A percentile compares a stretch with the other conserved stretches of the same genome.
Evolutionary conservation across 2,888 invertebrate genomes (phyloP).

Genomic region (Phanerotoma sp.): DNA sequence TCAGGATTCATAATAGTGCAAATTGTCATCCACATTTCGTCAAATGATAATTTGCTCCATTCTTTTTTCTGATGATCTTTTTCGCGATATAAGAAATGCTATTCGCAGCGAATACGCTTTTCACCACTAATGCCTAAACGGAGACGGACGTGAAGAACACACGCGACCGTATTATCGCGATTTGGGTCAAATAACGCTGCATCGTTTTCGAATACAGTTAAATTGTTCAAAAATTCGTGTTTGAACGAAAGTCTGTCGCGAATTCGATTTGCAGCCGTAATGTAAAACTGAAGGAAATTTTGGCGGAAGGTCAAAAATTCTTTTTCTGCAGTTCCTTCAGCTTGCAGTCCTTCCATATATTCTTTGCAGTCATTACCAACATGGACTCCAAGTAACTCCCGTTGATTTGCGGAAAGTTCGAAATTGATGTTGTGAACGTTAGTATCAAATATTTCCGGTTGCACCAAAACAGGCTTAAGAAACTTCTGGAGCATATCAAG

Average conservation of each 20-base stretch:
- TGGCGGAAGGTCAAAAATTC: no score
- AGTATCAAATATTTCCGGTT: slow-evolving; percentile 15
- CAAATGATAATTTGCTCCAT: slow-evolving; percentile 18
- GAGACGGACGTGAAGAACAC: no score
- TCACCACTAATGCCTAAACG: slow-evolving; percentile 11
- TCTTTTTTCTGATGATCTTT: slow-evolving; percentile 6
- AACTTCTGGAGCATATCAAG: slow-evolving; percentile 20
- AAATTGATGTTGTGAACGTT: background rate
- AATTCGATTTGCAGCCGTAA: slow-evolving; percentile 18
- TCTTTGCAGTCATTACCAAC: slow-evolving; percentile 12
- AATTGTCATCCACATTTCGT: no score
- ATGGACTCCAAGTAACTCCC: slow-evolving; percentile 9
- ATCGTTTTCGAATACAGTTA: no score
- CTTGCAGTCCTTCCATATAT: background rate
- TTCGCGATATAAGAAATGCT: slow-evolving; percentile 13
- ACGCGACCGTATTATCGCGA: no score
- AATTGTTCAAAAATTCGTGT: no score
- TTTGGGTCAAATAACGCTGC: slow-evolving; percentile 6
- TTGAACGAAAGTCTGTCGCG: no score
- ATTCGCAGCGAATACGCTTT: no score
- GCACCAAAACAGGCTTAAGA: no score
- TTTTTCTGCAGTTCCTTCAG: background rate
- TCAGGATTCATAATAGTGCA: no score
- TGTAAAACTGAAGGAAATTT: no score
- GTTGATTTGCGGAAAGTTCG: slow-evolving; percentile 9